A percentile compares a stretch with the other conserved stretches of the same genome.
phyloP scores from a whole-genome alignment of 2,888 invertebrate species.

The Mamestra brassicae region DNA sequence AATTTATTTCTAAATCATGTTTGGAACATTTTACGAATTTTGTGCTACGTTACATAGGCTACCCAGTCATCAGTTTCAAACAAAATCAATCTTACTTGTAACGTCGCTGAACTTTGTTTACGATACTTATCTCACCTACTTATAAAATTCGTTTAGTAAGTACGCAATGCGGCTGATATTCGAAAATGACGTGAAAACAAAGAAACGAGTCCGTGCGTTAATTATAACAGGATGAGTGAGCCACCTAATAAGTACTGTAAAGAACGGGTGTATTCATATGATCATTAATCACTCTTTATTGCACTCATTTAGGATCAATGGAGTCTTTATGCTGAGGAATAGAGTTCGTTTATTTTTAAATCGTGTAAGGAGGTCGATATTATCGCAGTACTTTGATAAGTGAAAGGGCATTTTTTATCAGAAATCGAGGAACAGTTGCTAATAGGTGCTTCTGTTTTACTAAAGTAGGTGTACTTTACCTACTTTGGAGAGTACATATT shows the following conservation, averaged over 20 bases:
- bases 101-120: slow-evolving; percentile 56
- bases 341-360: slow-evolving; percentile 78
- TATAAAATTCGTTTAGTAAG: slow-evolving; percentile 48
- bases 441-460: not conserved
- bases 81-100: slow-evolving; percentile 29
- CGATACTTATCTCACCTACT: slow-evolving; percentile 55
- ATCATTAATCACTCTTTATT: slow-evolving; percentile 83
- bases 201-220: slow-evolving; percentile 50
- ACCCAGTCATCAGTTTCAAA: slow-evolving; percentile 20
- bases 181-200: slow-evolving; percentile 53
- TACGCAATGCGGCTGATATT: slow-evolving; percentile 59
- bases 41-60: not conserved
- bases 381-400: slow-evolving; percentile 67
- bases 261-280: slow-evolving; percentile 74
- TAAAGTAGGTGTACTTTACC: not conserved
- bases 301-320: slow-evolving; percentile 83
- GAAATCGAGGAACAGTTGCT: slow-evolving; percentile 29
- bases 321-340: slow-evolving; percentile 77
- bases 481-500: not conserved
- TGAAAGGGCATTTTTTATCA: slow-evolving; percentile 59
- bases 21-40: slow-evolving; percentile 14
- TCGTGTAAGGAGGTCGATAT: slow-evolving; percentile 73
- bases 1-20: slow-evolving; percentile 23
- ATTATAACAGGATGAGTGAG: slow-evolving; percentile 66
- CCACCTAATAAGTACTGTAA: slow-evolving; percentile 55